Percentiles rank a stretch among this genome's conserved stretches.
Conservation (phyloP, 2,797 vertebrate species). For the Cyprinodon diabolis region DNA sequence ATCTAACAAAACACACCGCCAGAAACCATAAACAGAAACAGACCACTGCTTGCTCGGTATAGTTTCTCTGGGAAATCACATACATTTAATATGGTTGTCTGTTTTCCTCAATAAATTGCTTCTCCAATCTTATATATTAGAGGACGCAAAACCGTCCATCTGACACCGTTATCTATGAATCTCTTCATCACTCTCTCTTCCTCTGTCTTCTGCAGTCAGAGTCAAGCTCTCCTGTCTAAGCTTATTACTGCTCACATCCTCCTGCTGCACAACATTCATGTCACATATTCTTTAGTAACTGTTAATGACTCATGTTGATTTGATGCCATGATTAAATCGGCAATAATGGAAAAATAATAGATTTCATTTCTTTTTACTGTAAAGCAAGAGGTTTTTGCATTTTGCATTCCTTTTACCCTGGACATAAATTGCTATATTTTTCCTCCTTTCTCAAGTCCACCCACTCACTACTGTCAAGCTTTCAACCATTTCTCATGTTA, state of each 20-base stretch:
- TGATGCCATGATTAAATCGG: not conserved
- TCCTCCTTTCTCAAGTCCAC: constrained; percentile 38
- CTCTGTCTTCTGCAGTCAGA: constrained; percentile 59
- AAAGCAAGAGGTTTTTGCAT: constrained; percentile 1
- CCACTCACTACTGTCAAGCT: constrained; percentile 51
- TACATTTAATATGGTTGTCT: not conserved
- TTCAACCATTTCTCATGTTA: constrained; percentile 34
- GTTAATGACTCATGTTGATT: not conserved
- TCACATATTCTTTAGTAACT: constrained; percentile 35
- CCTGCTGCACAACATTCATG: constrained; percentile 40
- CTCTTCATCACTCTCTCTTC: constrained; percentile 43
- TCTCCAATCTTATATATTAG: not conserved
- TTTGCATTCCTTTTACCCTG: constrained; percentile 23
- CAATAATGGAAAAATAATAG: not conserved
- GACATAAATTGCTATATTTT: constrained; percentile 7
- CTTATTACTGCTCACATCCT: constrained; percentile 55
- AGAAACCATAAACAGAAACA: constrained; percentile 4
- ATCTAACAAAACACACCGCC: not conserved
- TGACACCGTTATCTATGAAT: constrained; percentile 33
- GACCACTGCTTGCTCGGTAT: not conserved
- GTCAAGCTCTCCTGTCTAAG: constrained; percentile 51
- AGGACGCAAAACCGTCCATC: constrained; percentile 22
- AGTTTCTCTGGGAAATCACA: not conserved
- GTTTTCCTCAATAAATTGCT: constrained; percentile 10
- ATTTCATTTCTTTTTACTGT: not conserved